Evolutionary conservation across 2,797 vertebrate genomes (phyloP).

Genomic region (Cheirogaleus major): DNA sequence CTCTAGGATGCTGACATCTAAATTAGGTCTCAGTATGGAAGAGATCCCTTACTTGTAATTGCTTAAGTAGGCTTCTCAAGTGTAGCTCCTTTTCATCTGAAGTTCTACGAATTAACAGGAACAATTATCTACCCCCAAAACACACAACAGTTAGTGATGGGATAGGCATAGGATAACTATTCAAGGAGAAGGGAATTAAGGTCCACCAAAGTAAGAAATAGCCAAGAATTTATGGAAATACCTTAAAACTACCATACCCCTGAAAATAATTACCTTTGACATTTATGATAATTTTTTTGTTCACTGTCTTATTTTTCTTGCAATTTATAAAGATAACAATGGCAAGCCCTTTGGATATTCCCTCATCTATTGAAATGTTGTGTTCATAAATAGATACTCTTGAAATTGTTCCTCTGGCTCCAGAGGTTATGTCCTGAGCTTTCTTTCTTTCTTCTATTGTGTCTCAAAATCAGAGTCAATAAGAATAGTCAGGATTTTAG

Average conservation of each 20-base stretch:
- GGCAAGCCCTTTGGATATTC: neutral
- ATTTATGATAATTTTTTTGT: neutral
- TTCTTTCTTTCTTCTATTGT: neutral
- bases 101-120: neutral
- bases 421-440: neutral
- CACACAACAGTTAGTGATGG: neutral
- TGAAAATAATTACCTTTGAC: neutral
- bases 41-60: neutral
- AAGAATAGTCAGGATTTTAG: neutral
- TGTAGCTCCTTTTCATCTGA: neutral
- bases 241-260: neutral
- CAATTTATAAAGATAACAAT: neutral
- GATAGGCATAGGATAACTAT: neutral
- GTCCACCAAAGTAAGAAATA: neutral
- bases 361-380: neutral
- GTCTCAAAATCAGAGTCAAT: neutral
- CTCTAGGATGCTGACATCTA: neutral
- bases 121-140: neutral
- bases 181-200: neutral
- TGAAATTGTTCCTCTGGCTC: neutral
- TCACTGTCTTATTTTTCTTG: neutral
- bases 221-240: neutral
- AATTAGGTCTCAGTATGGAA: neutral
- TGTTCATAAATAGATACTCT: neutral
- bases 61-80: neutral